Evolutionary conservation across 1,140 invertebrate genomes (phyloP), one percentile per base, ranked within the genome.

Genomic region (Drosophila bocqueti): DNA sequence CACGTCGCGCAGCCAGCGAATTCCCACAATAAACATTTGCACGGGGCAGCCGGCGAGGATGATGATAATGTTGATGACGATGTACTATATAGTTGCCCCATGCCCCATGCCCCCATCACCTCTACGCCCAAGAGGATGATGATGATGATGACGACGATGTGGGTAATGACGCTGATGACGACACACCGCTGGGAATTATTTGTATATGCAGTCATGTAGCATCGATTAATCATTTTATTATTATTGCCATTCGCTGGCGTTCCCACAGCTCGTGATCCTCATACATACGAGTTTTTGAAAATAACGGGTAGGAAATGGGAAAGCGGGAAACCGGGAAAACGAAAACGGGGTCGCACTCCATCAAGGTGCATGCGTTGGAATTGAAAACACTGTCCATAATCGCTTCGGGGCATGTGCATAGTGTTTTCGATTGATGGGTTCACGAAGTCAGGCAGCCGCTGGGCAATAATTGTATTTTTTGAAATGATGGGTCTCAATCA

Each of bases 211-310:
- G 85, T 90, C 85, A 90, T 90, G 85, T 90, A 90, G 86, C 85
- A 90, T 90, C 85, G 85, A 90, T 90, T 90, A 90, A 90, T 90
- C 85, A 90, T 90, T 90, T 90, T 90, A 90, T 90, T 89, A 90
- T 90, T 90, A 71, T 78, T 79, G 80, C 81, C 84, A 81, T 89
- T 84, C 77, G 81, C 55, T 81, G 80, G 78, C 73, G 62, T 84
- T 90, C 85, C 85, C 85, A 90, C 59, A 76, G 74, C 81, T 89
- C 81, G 84, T 89, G 84, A 84, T 85, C 85, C 74, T 76, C 85
- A 81, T 90, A 83, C 83, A 79, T 76, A 86, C 47, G 75, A 77
- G 63, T 42, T 52, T 52, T 49, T 65, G 36, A 43, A 60, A 49
- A 62, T 57, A 50, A 46, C 57, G 15, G 34, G 4, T 38, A 18